These are phyloP conservation scores for Listronotus bonariensis DNA, from an alignment of 1,140 invertebrate genomes.

Conservation along the genomic window DNA sequence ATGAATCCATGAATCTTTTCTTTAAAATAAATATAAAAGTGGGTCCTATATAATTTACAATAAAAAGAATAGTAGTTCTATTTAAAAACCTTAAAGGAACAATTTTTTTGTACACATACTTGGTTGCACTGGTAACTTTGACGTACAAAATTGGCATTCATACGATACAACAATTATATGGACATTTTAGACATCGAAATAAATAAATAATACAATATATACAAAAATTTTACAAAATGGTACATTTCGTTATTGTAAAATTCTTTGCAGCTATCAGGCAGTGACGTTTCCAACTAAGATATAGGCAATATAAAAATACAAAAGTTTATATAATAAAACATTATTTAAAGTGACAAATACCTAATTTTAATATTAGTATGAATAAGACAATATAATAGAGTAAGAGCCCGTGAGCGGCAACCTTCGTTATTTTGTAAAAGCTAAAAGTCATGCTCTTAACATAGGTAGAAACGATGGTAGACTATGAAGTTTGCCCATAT, in stretches of 20 bases:
- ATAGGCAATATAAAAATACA: constrained; percentile 23
- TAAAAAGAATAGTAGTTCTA: constrained; percentile 46
- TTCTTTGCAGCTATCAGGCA: constrained; percentile 18
- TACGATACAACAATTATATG: constrained; percentile 45
- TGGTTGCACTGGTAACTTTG: constrained; percentile 54
- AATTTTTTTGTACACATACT: constrained; percentile 53
- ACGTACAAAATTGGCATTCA: constrained; percentile 53
- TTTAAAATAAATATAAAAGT: constrained; percentile 45
- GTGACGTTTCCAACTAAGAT: constrained; percentile 6
- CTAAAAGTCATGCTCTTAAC: no score
- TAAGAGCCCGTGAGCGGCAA: no score
- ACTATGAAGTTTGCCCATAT: no score
- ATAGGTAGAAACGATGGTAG: no score
- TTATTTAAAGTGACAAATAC: no score
- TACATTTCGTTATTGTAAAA: constrained; percentile 1
- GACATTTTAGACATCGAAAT: constrained; percentile 32
- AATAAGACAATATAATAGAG: constrained; percentile 3
- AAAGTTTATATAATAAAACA: constrained; percentile 12
- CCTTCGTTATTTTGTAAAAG: no score
- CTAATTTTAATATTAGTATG: constrained; percentile 9
- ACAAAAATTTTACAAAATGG: constrained; percentile 32
- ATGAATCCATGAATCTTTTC: constrained; percentile 6
- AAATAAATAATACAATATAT: constrained; percentile 38
- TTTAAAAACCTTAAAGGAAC: constrained; percentile 48
- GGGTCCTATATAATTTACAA: constrained; percentile 41